Percentiles rank a stretch among this genome's conserved stretches.
phyloP scores from a whole-genome alignment of 2,113 vertebrate species.

The Nothoprocta pentlandii region DNA sequence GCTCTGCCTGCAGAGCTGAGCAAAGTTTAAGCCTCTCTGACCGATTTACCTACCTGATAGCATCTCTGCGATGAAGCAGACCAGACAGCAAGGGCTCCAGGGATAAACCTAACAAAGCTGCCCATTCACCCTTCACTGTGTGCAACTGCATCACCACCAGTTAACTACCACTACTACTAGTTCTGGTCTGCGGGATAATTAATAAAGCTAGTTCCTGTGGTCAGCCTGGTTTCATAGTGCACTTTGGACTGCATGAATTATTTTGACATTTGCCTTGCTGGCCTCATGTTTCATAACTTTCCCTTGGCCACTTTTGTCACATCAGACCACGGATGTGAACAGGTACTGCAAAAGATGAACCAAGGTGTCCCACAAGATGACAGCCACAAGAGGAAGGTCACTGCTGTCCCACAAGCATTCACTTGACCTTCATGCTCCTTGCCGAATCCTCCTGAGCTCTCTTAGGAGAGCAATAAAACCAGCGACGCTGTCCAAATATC shows the following conservation, averaged over 20 bases:
- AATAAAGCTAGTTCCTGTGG: neutral
- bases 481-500: rapidly evolving
- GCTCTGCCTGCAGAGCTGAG: neutral
- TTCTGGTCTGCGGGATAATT: neutral
- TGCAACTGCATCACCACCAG: rapidly evolving
- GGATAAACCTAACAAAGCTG: neutral
- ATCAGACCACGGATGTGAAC: neutral
- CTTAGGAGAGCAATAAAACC: neutral
- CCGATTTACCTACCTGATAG: neutral
- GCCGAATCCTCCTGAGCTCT: neutral
- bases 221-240: neutral
- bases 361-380: neutral
- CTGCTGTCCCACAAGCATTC: neutral
- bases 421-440: neutral
- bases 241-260: neutral
- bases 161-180: too few species aligned
- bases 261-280: neutral
- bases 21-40: neutral
- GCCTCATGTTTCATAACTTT: neutral
- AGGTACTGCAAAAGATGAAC: neutral
- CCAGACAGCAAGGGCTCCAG: conserved; percentile 43
- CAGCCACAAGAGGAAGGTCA: neutral
- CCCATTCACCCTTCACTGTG: neutral
- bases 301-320: neutral
- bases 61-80: neutral